Conservation (phyloP, 2,797 vertebrate genomes). For the Onychomys torridus region DNA sequence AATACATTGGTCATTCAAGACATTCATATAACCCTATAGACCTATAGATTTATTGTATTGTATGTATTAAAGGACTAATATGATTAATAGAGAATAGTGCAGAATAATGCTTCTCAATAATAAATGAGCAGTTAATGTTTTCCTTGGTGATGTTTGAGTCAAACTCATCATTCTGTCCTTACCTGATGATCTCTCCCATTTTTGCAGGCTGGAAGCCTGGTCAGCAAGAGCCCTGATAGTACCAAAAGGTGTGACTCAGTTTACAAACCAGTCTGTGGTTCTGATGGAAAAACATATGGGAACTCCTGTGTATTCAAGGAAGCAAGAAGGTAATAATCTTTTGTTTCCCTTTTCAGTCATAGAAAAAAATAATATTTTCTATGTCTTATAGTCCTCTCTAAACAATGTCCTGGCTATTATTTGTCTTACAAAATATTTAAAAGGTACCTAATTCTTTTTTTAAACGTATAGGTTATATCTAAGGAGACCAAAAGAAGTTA, state of each 20-base stretch:
- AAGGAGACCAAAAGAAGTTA: neutral
- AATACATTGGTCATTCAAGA: neutral
- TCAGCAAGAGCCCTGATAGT: slow-evolving; percentile 57
- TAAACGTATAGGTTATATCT: neutral
- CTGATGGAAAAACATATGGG: slow-evolving; percentile 87
- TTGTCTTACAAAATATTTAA: neutral
- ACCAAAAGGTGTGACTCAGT: slow-evolving; percentile 75
- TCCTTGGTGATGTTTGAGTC: neutral
- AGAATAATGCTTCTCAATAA: neutral
- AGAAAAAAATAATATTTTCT: neutral
- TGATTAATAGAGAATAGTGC: neutral
- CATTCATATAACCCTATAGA: neutral
- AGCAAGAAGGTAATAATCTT: slow-evolving; percentile 84
- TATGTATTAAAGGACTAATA: neutral
- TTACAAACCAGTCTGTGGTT: slow-evolving; percentile 85
- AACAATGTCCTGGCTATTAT: neutral
- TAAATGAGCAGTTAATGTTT: neutral
- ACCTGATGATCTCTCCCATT: neutral
- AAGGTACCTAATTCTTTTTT: neutral
- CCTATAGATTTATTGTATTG: neutral
- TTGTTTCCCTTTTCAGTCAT: neutral
- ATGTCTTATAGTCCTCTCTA: neutral
- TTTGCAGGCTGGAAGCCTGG: slow-evolving; percentile 76
- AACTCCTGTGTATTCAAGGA: slow-evolving; percentile 84
- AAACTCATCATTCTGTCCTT: neutral